Conservation (phyloP, 2,113 vertebrate genomes). For the Falco punctatus region DNA sequence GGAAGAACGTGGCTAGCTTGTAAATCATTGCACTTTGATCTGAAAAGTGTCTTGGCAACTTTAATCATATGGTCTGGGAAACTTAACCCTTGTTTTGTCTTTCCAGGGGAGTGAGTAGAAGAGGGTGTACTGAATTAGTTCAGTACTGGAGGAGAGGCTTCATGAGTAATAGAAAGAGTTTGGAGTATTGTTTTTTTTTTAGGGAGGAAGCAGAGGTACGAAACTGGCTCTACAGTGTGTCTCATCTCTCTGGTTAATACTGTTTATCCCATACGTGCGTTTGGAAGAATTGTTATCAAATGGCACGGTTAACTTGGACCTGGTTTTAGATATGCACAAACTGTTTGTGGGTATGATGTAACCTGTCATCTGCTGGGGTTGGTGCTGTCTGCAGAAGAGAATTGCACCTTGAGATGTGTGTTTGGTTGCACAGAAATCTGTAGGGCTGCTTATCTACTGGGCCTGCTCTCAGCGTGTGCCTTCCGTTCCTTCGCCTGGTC, state of each 20-base stretch:
- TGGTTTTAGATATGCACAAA: background rate
- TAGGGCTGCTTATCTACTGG: background rate
- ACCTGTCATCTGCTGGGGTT: background rate
- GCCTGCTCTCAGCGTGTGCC: background rate
- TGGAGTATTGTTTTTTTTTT: background rate
- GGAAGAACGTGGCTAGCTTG: background rate
- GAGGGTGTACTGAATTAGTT: background rate
- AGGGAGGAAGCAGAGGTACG: background rate
- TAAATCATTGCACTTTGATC: background rate
- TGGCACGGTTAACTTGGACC: background rate
- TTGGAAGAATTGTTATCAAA: background rate
- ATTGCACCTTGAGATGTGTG: background rate
- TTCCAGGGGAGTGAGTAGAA: background rate
- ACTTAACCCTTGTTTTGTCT: background rate
- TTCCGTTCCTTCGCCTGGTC: background rate
- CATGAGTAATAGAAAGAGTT: background rate
- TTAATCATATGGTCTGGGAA: background rate
- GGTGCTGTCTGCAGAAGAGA: background rate
- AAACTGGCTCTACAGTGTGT: background rate
- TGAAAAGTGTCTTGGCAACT: background rate
- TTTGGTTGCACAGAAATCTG: background rate
- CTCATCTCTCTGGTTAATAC: background rate
- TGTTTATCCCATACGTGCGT: background rate
- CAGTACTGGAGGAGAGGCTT: background rate
- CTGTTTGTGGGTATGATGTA: background rate